Conservation (phyloP, 1,140 invertebrate genomes). For the Sinonovacula constricta region DNA sequence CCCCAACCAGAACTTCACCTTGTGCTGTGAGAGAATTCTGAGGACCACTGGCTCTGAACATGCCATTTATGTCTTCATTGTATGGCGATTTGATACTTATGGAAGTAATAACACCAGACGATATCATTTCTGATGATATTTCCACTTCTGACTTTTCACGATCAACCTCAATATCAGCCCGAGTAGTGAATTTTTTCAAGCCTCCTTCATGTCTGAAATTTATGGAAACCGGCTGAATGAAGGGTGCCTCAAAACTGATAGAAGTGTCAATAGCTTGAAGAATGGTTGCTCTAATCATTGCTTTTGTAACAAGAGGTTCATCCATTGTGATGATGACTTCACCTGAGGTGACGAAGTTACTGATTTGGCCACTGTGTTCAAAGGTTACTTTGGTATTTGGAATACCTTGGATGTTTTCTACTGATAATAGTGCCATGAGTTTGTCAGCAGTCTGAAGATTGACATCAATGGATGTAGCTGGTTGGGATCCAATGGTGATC, state of each 20-base stretch:
- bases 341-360: too few species aligned
- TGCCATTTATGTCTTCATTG: not conserved
- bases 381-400: too few species aligned
- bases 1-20: not conserved
- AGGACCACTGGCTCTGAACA: not conserved
- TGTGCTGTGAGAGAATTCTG: not conserved
- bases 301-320: too few species aligned
- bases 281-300: too few species aligned
- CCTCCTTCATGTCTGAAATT: conserved; percentile 23
- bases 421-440: too few species aligned
- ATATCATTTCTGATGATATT: not conserved
- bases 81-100: not conserved
- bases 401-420: too few species aligned
- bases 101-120: not conserved
- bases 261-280: too few species aligned
- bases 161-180: conserved; percentile 9
- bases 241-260: not conserved
- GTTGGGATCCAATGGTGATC: not conserved
- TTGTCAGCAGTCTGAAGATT: too few species aligned
- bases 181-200: conserved; percentile 11
- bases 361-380: too few species aligned
- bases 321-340: too few species aligned
- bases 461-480: not conserved
- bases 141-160: conserved; percentile 21
- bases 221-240: not conserved